A percentile compares a stretch with the other conserved stretches of the same genome.
These are phyloP conservation scores for Muntiacus muntjak DNA, from an alignment of 2,113 vertebrate species.

Conservation along the genomic window DNA sequence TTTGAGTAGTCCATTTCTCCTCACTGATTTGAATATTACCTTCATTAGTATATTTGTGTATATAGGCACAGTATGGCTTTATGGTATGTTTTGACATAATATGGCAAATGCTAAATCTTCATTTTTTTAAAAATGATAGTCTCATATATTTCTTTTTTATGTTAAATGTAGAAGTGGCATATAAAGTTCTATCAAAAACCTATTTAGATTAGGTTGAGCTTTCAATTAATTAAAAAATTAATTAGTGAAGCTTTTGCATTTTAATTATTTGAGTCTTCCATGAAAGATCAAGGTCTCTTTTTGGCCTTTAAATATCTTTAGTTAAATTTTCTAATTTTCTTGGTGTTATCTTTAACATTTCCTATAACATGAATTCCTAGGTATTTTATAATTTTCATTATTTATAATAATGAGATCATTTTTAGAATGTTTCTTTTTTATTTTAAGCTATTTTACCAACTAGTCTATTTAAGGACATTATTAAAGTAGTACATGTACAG, in stretches of 20 bases:
- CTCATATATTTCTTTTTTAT: not conserved
- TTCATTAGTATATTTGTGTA: not conserved
- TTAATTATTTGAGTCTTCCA: not conserved
- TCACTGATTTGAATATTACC: not conserved
- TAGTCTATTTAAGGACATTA: not conserved
- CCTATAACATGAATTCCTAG: not conserved
- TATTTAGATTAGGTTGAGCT: not conserved
- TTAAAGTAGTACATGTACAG: not conserved
- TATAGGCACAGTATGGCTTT: not conserved
- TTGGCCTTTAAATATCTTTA: not conserved
- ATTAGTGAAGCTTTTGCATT: not conserved
- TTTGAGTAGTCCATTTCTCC: not conserved
- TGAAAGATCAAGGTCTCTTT: not conserved
- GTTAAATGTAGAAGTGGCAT: not conserved
- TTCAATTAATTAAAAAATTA: constrained; percentile 10
- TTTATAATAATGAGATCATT: not conserved
- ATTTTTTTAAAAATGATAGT: not conserved
- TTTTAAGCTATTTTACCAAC: not conserved
- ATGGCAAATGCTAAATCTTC: not conserved
- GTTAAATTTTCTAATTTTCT: not conserved
- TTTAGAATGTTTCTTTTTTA: not conserved
- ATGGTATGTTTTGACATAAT: not conserved
- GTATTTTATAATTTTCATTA: not conserved
- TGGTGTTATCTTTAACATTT: not conserved
- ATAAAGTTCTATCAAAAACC: not conserved